Evolutionary conservation across 2,888 invertebrate genomes (phyloP).

Genomic region (Clusia tigrina): DNA sequence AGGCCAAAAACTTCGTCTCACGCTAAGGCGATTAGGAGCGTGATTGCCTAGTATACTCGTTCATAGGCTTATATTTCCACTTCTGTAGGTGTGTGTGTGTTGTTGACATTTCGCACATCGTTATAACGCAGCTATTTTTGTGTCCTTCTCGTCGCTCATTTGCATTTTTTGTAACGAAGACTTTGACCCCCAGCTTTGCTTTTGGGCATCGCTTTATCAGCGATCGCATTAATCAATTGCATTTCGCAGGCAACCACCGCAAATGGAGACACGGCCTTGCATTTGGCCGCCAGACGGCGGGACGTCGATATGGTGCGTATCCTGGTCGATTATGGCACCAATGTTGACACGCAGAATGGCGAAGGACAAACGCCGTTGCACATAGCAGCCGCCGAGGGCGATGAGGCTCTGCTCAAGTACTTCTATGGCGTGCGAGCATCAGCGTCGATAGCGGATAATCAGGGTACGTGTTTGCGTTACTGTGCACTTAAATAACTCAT

Average conservation of each 20-base stretch:
- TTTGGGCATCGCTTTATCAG: background rate
- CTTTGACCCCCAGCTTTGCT: conserved; percentile 30
- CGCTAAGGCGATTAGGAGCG: background rate
- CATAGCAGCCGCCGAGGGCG: conserved; percentile 94
- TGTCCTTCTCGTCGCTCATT: conserved; percentile 33
- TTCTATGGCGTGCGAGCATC: conserved; percentile 95
- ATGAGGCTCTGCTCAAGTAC: conserved; percentile 92
- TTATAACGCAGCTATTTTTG: too few species aligned
- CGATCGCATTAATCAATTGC: background rate
- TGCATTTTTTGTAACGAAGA: conserved; percentile 40
- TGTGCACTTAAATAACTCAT: background rate
- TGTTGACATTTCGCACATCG: too few species aligned
- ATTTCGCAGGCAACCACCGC: conserved; percentile 73
- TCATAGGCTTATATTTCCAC: too few species aligned
- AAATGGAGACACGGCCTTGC: conserved; percentile 92
- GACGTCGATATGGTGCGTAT: conserved; percentile 94
- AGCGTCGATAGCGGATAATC: conserved; percentile 92
- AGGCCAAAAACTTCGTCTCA: conserved; percentile 3
- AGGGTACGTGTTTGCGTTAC: conserved; percentile 68
- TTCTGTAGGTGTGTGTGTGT: too few species aligned
- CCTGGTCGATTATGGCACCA: conserved; percentile 90
- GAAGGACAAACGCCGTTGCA: conserved; percentile 95
- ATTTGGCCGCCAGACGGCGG: conserved; percentile 90
- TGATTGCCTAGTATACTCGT: too few species aligned
- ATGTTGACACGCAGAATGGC: conserved; percentile 90